A percentile compares a stretch with the other conserved stretches of the same genome.
Conservation (phyloP, 2,113 vertebrate species). For the Pangasianodon hypophthalmus region DNA sequence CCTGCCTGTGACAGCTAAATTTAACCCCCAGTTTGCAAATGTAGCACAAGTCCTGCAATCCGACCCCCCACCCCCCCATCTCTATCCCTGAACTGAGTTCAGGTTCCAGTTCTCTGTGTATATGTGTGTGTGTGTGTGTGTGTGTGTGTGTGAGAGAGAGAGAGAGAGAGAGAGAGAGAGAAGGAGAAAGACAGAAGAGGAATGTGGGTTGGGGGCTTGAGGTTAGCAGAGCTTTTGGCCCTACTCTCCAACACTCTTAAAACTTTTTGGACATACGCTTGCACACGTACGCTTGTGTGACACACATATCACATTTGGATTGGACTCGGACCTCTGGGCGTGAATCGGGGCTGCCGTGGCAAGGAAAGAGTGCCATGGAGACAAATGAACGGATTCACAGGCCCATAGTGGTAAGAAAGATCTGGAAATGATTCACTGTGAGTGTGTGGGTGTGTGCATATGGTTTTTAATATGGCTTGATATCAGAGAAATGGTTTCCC, state of each 20-base stretch:
- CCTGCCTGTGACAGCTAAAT: conserved; percentile 81
- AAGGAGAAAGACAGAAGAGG: conserved; percentile 18
- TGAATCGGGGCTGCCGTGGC: conserved; percentile 71
- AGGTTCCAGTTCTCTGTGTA: conserved; percentile 65
- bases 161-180: conserved; percentile 11
- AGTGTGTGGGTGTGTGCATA: conserved; percentile 19
- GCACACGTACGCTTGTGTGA: conserved; percentile 66
- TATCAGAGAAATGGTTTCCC: conserved; percentile 23
- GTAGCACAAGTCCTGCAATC: conserved; percentile 93
- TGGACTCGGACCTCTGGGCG: conserved; percentile 66
- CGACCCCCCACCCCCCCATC: conserved; percentile 68
- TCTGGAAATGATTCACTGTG: conserved; percentile 29
- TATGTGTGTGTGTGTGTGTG: conserved; percentile 31
- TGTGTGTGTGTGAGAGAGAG: conserved; percentile 39
- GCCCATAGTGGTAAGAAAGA: conserved; percentile 82
- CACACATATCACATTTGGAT: conserved; percentile 61
- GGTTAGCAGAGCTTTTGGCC: conserved; percentile 65
- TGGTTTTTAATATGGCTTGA: conserved; percentile 16
- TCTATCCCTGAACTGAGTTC: conserved; percentile 68
- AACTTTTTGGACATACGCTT: conserved; percentile 58
- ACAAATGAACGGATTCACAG: conserved; percentile 77
- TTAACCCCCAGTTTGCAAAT: conserved; percentile 91
- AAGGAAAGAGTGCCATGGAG: conserved; percentile 81
- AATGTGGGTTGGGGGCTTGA: conserved; percentile 62
- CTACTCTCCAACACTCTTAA: conserved; percentile 68